Percentiles rank a stretch among this genome's conserved stretches.
Evolutionary conservation across 2,797 vertebrate species (phyloP).

Genomic region (Urosaurus nigricauda): DNA sequence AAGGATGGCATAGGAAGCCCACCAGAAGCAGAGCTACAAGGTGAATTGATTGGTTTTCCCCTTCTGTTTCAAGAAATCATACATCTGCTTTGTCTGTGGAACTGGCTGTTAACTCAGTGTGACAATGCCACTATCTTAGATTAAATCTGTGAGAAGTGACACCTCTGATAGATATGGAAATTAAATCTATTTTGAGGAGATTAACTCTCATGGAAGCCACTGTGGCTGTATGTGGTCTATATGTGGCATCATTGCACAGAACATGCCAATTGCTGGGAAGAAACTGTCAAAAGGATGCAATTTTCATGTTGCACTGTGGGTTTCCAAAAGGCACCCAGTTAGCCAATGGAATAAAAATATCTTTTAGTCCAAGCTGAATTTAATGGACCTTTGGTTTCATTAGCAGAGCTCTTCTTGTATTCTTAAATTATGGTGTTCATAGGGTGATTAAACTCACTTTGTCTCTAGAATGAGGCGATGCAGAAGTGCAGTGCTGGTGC

Average conservation of each 20-base stretch:
- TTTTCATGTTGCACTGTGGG: background rate
- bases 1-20: conserved; percentile 87
- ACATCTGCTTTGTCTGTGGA: background rate
- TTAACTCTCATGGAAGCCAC: background rate
- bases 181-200: background rate
- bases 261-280: background rate
- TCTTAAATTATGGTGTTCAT: background rate
- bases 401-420: background rate
- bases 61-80: background rate
- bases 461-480: background rate
- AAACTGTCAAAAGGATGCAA: background rate
- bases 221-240: background rate
- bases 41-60: conserved; percentile 57
- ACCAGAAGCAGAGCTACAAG: conserved; percentile 86
- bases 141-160: too few species aligned
- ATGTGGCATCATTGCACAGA: background rate
- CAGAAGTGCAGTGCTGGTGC: background rate
- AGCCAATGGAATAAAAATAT: background rate
- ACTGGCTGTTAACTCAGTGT: background rate
- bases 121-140: background rate
- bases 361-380: background rate
- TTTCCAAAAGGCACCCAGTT: background rate
- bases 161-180: too few species aligned
- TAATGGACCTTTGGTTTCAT: background rate
- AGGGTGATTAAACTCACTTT: background rate